Conservation (phyloP, 35 echinoderm and acorn worm genomes). For the Ophioderma brevispina region DNA sequence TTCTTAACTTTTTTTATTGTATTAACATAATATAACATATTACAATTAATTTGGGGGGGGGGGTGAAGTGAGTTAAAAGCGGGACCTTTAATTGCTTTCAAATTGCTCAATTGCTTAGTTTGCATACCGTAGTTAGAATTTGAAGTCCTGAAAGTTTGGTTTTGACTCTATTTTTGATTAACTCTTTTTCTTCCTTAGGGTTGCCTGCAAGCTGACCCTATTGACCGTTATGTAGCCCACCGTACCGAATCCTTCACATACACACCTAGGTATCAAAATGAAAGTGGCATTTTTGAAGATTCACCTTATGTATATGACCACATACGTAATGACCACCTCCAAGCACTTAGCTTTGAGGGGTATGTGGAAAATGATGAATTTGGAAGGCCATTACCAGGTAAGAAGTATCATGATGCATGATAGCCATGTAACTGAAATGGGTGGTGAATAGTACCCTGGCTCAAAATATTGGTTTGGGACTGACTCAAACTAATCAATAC, state of each 20-base stretch:
- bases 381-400: slow-evolving; percentile 12
- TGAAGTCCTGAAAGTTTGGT: neutral
- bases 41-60: too few species aligned
- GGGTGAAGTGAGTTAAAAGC: too few species aligned
- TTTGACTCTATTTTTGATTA: neutral
- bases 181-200: slow-evolving; percentile 60
- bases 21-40: neutral
- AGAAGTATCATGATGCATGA: too few species aligned
- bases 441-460: too few species aligned
- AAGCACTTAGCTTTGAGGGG: slow-evolving; percentile 12
- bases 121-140: too few species aligned
- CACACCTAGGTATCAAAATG: neutral
- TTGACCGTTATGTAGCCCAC: slow-evolving; percentile 72
- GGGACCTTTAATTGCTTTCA: neutral
- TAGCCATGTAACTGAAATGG: too few species aligned
- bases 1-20: too few species aligned
- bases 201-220: slow-evolving; percentile 53
- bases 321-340: slow-evolving; percentile 35
- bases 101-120: too few species aligned
- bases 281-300: neutral
- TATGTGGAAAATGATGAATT: slow-evolving; percentile 14
- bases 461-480: too few species aligned
- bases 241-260: slow-evolving; percentile 12
- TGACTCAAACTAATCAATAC: too few species aligned
- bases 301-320: slow-evolving; percentile 15